A percentile compares a stretch with the other conserved stretches of the same genome.
Conservation (phyloP, 2,113 vertebrate genomes). For the Urocitellus parryii region DNA sequence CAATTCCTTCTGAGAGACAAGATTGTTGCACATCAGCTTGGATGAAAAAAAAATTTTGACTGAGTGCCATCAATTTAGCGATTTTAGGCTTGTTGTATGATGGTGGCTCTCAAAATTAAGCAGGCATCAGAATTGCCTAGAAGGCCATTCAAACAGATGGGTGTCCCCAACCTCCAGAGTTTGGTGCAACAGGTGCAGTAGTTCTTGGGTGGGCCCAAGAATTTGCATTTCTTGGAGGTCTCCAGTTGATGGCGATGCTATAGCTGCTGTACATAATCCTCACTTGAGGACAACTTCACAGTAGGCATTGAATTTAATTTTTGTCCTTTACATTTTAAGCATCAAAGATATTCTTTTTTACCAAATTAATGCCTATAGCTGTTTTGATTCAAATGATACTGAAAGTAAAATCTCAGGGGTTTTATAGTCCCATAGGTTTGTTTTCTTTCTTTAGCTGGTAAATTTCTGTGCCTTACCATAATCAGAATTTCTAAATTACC, state of each 20-base stretch:
- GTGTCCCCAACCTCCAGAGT: neutral
- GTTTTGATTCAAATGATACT: slow-evolving; percentile 22
- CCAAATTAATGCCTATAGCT: neutral
- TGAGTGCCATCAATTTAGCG: neutral
- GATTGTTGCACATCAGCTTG: slow-evolving; percentile 34
- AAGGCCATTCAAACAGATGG: neutral
- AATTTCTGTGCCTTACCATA: slow-evolving; percentile 18
- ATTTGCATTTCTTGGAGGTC: neutral
- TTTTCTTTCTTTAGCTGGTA: neutral
- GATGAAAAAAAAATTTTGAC: slow-evolving; percentile 51
- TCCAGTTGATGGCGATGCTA: too few relatives aligned
- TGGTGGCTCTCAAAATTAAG: neutral
- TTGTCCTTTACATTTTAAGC: slow-evolving; percentile 57
- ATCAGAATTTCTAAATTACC: slow-evolving; percentile 19
- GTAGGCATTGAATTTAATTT: neutral
- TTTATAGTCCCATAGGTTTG: neutral
- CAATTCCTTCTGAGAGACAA: slow-evolving; percentile 28
- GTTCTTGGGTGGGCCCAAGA: too few relatives aligned
- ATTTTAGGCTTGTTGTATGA: neutral
- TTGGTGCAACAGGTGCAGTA: neutral
- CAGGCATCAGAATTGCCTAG: neutral
- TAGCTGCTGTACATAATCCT: neutral
- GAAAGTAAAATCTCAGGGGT: neutral
- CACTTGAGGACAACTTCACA: neutral
- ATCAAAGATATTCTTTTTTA: slow-evolving; percentile 46